phyloP scores from a whole-genome alignment of 2,113 vertebrate species.

The Origma solitaria region DNA sequence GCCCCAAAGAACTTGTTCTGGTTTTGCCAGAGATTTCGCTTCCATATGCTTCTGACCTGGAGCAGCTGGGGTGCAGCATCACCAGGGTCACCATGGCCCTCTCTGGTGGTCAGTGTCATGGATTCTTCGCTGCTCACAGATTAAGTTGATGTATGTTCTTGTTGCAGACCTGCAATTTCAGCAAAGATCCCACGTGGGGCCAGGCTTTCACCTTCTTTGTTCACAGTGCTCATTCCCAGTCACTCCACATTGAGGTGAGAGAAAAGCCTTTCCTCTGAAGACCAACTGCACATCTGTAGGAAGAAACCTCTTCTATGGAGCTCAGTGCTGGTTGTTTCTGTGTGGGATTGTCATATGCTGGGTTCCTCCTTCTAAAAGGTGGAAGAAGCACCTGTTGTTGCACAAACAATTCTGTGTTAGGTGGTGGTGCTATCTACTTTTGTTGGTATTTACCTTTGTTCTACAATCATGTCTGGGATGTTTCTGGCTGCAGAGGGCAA shows the following conservation, averaged over 20 bases:
- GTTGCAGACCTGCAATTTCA: conserved; percentile 78
- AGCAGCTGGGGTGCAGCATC: neutral
- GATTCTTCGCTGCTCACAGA: neutral
- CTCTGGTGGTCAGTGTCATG: neutral
- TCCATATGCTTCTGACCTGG: neutral
- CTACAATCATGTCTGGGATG: neutral
- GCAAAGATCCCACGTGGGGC: conserved; percentile 88
- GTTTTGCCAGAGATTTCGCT: neutral
- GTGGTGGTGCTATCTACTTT: neutral
- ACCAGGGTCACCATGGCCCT: neutral
- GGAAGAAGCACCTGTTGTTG: neutral
- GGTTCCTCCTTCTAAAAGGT: neutral
- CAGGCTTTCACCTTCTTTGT: conserved; percentile 94
- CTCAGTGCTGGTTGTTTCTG: neutral
- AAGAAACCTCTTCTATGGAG: neutral
- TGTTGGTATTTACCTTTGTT: neutral
- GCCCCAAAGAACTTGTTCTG: neutral
- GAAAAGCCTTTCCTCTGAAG: neutral
- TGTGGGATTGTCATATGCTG: neutral
- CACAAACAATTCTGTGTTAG: neutral
- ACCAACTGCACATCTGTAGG: rapidly evolving
- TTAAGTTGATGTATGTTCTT: neutral
- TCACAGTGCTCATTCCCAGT: conserved; percentile 74
- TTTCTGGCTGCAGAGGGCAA: neutral
- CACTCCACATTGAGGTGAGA: conserved; percentile 84